Evolutionary conservation across 1,140 invertebrate species (phyloP), one percentile per base, ranked within the genome.

Genomic region (Bradysia coprophila): DNA sequence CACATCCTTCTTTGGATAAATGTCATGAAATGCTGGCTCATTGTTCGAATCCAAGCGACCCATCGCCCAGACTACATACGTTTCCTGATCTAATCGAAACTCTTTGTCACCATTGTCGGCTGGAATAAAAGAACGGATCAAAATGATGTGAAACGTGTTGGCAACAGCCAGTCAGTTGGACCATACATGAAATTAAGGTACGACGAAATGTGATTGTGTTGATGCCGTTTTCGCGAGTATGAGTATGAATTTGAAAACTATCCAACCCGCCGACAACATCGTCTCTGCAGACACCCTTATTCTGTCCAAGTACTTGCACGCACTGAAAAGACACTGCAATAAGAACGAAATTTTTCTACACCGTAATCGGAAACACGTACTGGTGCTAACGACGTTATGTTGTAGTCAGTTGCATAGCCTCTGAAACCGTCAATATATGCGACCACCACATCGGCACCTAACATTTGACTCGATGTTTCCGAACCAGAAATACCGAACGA

Each of bases 201-300:
- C 85, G 69, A 49, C 85, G 65, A 52, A 81, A 91, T 16, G 77
- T 82, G n/a, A 90, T 74, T 3, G 71, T 66, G 45, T 75, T 86
- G 46, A 89, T 74, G 9, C 79, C 82, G 62, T 82, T 73, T 49
- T 76, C 73, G 47, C 78, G 66, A 2, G 60, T 54, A 11, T 76
- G 75, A 3, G 75, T 78, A 46, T 76, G 75, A 32, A 86, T 51
- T 62, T 87, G 83, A 57, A 82, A 80, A 53, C 71, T 81, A 50
- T 89, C 81, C 43, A 73, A 60, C 1, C 81, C 83, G 22, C 83
- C 84, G 1, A 88, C 67, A 4, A 75, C 51, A 42, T 75, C 73
- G 57, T 92, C 88, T 49, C 72, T 75, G 51, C 88, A 92, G 0
- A 91, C 86, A 19, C 87, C 87, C 58, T 75, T 82, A 52, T 86